These are phyloP conservation scores for Otus sunia DNA, from an alignment of 2,113 vertebrate species.

Conservation along the genomic window DNA sequence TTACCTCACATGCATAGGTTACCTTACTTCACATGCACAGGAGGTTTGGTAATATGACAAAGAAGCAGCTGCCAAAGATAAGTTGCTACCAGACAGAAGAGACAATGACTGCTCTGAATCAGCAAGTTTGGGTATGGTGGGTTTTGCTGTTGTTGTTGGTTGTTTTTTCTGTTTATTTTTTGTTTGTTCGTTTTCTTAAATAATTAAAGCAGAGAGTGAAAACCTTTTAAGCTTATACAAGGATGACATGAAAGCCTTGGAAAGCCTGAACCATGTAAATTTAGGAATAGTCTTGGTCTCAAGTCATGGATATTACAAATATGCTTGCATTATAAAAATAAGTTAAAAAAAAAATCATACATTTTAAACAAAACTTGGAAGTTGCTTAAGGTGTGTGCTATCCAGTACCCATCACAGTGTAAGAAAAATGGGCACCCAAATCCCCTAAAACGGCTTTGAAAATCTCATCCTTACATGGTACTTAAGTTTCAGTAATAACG, in stretches of 20 bases:
- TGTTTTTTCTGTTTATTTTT: neutral
- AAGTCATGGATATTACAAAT: neutral
- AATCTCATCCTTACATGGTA: neutral
- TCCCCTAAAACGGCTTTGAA: neutral
- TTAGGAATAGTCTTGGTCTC: neutral
- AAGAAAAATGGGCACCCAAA: neutral
- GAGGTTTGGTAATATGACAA: neutral
- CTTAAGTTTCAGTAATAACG: neutral
- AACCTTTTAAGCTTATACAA: neutral
- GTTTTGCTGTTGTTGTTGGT: neutral
- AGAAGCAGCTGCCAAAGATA: neutral
- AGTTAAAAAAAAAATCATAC: neutral
- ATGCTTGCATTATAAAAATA: neutral
- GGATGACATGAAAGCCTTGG: neutral
- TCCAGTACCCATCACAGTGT: neutral
- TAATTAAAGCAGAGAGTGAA: neutral
- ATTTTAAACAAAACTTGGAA: neutral
- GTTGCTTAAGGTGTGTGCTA: neutral
- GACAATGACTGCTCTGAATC: neutral
- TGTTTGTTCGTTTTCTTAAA: neutral
- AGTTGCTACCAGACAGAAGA: neutral
- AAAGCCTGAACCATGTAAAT: neutral
- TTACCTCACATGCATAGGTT: neutral
- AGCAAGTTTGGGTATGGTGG: neutral
- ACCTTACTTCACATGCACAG: neutral